Base-by-base conservation (phyloP, 1,140 invertebrate species). In the Asbolus verrucosus region DNA sequence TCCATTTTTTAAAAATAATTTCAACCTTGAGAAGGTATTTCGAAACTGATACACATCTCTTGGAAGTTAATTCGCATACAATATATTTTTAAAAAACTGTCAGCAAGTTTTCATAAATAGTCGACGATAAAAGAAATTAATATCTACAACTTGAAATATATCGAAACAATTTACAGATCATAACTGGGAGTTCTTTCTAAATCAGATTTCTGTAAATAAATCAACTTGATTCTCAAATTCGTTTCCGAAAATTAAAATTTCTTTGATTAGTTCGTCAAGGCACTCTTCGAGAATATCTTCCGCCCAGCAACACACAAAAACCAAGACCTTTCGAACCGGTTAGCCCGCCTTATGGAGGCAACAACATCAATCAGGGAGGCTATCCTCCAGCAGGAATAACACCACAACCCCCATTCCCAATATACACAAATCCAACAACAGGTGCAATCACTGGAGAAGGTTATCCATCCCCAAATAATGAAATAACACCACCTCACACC, bases 241-340 rank as follows among this genome's bases (percentile, higher is more conserved):
- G n/a, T n/a, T n/a, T n/a, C n/a, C n/a, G n/a, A 41, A 41, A 43
- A 9, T 61, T 31, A 67, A 31, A 21, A 38, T 3, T 60, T 43
- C 15, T 54, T 5, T 72, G 85, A 84, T 71, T 82, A 90, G 89
- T 86, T 79, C 87, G 88, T 21, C 88, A 90, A 74, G 83, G 82
- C 19, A 81, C 83, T 1, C 77, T 82, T 21, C 81, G 85, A 19
- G 82, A 81, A 14, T 88, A 88, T 54, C 77, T 88, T 15, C 87
- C 87, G 0, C 86, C 86, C 24, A 87, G 86, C 13, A 88, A 88
- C 65, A 87, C 87, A 1, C 87, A 90, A 65, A 87, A 84, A 73
- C 90, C 90, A 4, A 83, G 89, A 63, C 89, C 89, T 0, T 90
- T 91, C 77, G 86, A 88, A 75, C 83, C 87, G 19, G 54, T 61